Conservation (phyloP, 2,888 invertebrate genomes). For the Anthophora plumipes region DNA sequence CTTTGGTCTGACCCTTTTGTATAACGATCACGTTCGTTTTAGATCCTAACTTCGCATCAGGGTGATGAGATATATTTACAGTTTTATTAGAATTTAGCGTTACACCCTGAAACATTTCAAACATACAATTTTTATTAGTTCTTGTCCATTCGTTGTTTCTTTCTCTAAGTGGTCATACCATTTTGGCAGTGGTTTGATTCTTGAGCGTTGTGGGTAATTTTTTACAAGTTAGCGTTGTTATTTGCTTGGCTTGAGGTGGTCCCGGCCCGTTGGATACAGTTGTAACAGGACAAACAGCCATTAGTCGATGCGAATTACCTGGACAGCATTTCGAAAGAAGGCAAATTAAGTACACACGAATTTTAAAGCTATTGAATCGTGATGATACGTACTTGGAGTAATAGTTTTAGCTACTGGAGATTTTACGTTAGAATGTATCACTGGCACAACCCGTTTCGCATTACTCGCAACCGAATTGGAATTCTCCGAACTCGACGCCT, state of each 20-base stretch:
- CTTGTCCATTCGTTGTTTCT: neutral
- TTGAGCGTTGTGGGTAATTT: slow-evolving; percentile 76
- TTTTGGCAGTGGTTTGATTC: slow-evolving; percentile 76
- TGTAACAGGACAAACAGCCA: slow-evolving; percentile 71
- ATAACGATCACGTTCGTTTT: slow-evolving; percentile 88
- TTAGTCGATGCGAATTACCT: slow-evolving; percentile 67
- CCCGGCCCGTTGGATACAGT: slow-evolving; percentile 77
- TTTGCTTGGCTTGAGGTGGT: slow-evolving; percentile 74
- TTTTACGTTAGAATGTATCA: slow-evolving; percentile 59
- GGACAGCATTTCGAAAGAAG: slow-evolving; percentile 15
- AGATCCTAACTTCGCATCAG: slow-evolving; percentile 80
- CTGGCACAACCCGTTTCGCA: slow-evolving; percentile 48
- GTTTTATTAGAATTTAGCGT: slow-evolving; percentile 76
- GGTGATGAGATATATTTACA: slow-evolving; percentile 75
- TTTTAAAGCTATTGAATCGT: neutral
- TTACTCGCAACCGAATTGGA: slow-evolving; percentile 33
- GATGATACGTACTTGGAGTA: slow-evolving; percentile 64
- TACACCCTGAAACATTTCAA: slow-evolving; percentile 71
- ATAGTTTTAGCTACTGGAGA: slow-evolving; percentile 62
- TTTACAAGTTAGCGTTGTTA: slow-evolving; percentile 72
- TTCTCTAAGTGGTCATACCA: slow-evolving; percentile 67
- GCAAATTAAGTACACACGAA: neutral
- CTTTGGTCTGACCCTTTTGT: slow-evolving; percentile 86
- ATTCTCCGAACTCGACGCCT: slow-evolving; percentile 49
- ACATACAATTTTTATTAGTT: slow-evolving; percentile 10